These are phyloP conservation scores for Xestoiulus laeticollis DNA, from an alignment of 2,888 invertebrate genomes.

Conservation along the genomic window DNA sequence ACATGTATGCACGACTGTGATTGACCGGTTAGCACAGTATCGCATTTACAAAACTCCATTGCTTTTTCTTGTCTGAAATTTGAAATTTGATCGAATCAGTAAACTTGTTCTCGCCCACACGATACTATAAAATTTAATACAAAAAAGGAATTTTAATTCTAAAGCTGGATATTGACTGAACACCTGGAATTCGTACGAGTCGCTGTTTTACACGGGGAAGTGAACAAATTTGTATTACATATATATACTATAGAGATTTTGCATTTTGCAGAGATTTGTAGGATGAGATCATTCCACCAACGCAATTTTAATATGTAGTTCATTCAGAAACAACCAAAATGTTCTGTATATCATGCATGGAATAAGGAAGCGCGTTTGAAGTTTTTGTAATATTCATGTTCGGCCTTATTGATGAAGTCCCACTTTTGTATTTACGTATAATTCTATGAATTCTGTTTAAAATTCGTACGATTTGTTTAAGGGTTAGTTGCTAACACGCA, in stretches of 20 bases:
- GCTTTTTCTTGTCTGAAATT: background rate
- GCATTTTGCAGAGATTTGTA: background rate
- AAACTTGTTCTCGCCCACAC: background rate
- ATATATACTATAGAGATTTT: background rate
- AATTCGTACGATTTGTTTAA: too few species aligned
- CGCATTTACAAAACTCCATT: background rate
- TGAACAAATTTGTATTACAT: background rate
- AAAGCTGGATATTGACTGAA: background rate
- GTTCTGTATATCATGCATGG: background rate
- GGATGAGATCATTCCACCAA: conserved; percentile 2
- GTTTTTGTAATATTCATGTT: background rate
- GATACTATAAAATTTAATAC: background rate
- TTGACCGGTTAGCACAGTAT: background rate
- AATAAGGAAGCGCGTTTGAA: background rate
- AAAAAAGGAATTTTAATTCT: background rate
- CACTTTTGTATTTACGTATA: background rate
- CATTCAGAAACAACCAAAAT: background rate
- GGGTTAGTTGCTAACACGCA: too few species aligned
- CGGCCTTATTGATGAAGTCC: background rate
- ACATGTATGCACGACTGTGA: background rate
- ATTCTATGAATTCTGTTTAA: too few species aligned
- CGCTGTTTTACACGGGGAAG: background rate
- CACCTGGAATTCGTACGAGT: background rate
- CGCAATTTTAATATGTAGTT: background rate
- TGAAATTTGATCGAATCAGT: conserved; percentile 1